Conservation (phyloP, 2,888 invertebrate genomes). For the Tetragonisca angustula region DNA sequence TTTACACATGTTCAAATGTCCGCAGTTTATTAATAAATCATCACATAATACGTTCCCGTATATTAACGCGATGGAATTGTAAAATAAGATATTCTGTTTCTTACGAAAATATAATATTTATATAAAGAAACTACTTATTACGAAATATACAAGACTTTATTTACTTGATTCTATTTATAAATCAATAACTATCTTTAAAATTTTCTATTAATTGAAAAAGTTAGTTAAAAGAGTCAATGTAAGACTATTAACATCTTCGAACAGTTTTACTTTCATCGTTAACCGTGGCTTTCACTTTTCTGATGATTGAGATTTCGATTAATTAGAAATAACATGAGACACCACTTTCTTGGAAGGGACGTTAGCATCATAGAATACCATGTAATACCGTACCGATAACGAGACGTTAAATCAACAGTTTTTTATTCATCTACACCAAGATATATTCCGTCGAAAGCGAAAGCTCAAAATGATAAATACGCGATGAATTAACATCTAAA, state of each 20-base stretch:
- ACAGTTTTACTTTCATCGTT: constrained; percentile 7
- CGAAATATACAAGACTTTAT: too few relatives aligned
- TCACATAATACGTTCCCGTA: too few relatives aligned
- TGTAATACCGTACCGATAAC: constrained; percentile 18
- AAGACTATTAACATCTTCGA: neutral
- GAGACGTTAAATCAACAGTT: constrained; percentile 16
- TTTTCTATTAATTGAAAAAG: neutral
- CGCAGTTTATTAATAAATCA: too few relatives aligned
- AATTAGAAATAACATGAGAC: constrained; percentile 28
- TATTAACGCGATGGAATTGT: too few relatives aligned
- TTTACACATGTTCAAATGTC: too few relatives aligned
- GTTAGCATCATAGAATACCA: constrained; percentile 22
- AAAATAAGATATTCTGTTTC: too few relatives aligned
- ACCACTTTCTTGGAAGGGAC: neutral
- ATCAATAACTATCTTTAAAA: too few relatives aligned
- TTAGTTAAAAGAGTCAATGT: neutral
- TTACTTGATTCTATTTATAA: too few relatives aligned
- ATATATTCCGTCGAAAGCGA: neutral
- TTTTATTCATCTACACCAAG: neutral
- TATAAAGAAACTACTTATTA: too few relatives aligned
- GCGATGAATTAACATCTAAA: neutral
- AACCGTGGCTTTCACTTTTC: constrained; percentile 26
- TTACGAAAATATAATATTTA: too few relatives aligned
- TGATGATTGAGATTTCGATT: neutral
- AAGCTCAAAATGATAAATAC: constrained; percentile 1